phyloP scores from a whole-genome alignment of 2,888 invertebrate species.

The Tipula lateralis region DNA sequence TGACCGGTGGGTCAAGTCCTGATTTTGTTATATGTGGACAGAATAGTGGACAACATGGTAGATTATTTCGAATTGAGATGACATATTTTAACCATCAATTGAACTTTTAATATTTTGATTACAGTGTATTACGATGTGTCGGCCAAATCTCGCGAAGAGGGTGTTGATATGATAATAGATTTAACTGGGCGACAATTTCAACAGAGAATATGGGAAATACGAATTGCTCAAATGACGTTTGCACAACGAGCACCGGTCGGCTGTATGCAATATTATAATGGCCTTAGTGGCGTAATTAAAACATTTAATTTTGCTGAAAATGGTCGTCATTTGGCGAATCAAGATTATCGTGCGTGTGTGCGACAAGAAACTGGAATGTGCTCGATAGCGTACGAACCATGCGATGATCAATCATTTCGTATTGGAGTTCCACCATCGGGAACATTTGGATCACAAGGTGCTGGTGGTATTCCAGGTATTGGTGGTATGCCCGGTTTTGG shows the following conservation, averaged over 20 bases:
- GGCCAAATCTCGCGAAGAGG: constrained; percentile 30
- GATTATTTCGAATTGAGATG: no score
- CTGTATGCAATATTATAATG: constrained; percentile 69
- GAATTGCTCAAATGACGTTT: constrained; percentile 71
- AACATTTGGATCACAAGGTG: constrained; percentile 26
- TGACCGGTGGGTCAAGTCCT: constrained; percentile 54
- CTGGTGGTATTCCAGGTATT: constrained; percentile 27
- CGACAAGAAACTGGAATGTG: constrained; percentile 66
- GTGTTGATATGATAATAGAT: constrained; percentile 48
- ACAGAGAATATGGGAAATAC: constrained; percentile 72
- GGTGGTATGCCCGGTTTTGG: constrained; percentile 32
- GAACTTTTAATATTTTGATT: background rate
- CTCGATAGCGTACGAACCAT: constrained; percentile 70
- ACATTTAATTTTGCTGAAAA: constrained; percentile 80
- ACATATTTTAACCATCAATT: background rate
- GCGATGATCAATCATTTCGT: constrained; percentile 69
- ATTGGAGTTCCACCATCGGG: constrained; percentile 55
- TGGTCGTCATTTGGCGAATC: constrained; percentile 72
- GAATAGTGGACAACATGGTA: constrained; percentile 80
- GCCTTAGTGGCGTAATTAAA: constrained; percentile 55
- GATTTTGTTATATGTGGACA: constrained; percentile 69
- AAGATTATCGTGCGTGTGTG: constrained; percentile 73
- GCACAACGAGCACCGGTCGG: constrained; percentile 70
- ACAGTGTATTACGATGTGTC: constrained; percentile 47
- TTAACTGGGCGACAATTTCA: constrained; percentile 60